phyloP scores from a whole-genome alignment of 2,888 invertebrate species.

The Dryomyza anilis region DNA sequence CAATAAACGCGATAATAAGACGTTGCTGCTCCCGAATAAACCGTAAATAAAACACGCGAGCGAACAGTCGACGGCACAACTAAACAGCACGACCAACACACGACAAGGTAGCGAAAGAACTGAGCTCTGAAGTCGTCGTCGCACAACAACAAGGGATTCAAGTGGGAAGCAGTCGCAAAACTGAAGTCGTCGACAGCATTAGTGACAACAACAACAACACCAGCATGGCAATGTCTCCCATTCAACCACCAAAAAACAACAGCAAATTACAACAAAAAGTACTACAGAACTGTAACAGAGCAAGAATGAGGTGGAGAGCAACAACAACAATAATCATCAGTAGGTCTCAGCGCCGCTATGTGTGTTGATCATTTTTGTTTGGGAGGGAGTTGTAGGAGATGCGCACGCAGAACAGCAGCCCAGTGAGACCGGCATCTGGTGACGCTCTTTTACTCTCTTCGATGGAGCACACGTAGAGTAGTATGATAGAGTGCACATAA shows the following conservation, averaged over 20 bases:
- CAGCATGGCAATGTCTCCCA: neutral
- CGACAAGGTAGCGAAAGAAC: slow-evolving; percentile 14
- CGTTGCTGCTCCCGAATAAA: neutral
- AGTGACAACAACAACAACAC: neutral
- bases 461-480: neutral
- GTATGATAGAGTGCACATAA: neutral
- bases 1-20: neutral
- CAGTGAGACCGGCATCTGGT: slow-evolving; percentile 4
- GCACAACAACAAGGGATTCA: neutral
- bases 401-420: neutral
- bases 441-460: too few species aligned
- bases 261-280: neutral
- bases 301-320: neutral
- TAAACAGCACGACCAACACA: neutral
- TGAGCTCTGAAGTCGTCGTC: neutral
- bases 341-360: neutral
- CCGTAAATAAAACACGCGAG: neutral
- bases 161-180: neutral
- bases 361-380: neutral
- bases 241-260: slow-evolving; percentile 12
- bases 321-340: neutral
- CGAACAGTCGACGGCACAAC: neutral
- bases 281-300: neutral
- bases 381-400: neutral
- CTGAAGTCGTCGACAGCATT: neutral